A percentile compares a stretch with the other conserved stretches of the same genome.
Evolutionary conservation across 2,888 invertebrate species (phyloP).

Genomic region (Trimorus sp.): DNA sequence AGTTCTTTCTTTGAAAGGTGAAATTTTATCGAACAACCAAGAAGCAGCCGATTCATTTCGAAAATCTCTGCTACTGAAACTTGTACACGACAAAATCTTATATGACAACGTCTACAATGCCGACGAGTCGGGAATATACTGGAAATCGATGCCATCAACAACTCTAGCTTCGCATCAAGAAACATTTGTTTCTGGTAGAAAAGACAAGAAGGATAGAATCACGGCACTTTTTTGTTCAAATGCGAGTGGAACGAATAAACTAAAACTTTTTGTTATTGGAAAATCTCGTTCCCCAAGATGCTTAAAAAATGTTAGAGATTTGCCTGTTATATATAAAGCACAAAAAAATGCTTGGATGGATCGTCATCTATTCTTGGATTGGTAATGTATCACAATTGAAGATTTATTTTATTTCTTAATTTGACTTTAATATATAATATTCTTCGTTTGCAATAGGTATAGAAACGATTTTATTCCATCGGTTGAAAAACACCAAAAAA

Average conservation of each 20-base stretch:
- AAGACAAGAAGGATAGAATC: conserved; percentile 8
- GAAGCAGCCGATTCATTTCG: conserved; percentile 2
- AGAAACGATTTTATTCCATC: too few species aligned
- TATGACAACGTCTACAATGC: conserved; percentile 16
- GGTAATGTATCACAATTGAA: conserved; percentile 58
- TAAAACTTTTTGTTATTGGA: conserved; percentile 15
- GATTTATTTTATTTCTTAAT: neutral
- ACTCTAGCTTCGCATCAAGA: conserved; percentile 22
- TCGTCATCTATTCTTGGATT: conserved; percentile 64
- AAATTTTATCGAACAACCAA: conserved; percentile 9
- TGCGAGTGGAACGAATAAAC: conserved; percentile 20
- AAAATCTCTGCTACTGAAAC: neutral
- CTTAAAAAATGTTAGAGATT: conserved; percentile 60
- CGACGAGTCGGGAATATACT: conserved; percentile 65
- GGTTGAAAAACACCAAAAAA: too few species aligned
- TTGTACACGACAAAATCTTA: neutral
- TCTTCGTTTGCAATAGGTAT: too few species aligned
- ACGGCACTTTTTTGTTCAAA: conserved; percentile 19
- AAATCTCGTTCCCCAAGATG: conserved; percentile 70
- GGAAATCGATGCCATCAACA: conserved; percentile 66
- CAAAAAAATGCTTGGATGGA: conserved; percentile 71
- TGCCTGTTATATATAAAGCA: conserved; percentile 56
- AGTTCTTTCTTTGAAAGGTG: conserved; percentile 9
- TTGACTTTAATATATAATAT: too few species aligned
- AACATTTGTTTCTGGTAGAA: conserved; percentile 16